Evolutionary conservation across 2,113 vertebrate species (phyloP), one percentile per base, ranked within the genome.

Genomic region (Apeltes quadracus): DNA sequence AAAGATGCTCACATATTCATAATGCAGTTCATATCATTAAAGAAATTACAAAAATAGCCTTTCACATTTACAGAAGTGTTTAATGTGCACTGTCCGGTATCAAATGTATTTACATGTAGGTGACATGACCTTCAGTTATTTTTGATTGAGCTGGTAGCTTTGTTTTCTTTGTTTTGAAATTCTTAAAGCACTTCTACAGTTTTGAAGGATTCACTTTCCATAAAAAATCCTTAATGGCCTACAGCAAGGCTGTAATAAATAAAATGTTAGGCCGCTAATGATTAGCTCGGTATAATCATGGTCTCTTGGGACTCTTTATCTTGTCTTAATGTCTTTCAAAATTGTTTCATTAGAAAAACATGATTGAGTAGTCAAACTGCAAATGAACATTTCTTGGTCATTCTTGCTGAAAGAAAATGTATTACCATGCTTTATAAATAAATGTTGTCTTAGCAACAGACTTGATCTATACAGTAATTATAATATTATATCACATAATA

Each of bases 191-290:
- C n/a, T 56, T 71, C 22, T 14, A 20, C 48, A 11, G 6, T 22
- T 78, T 61, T 63, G 38, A 71, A 48, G 53, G 32, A 20, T 25
- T 64, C 43, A 7, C 25, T 65, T 54, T 64, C 34, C 56, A 39
- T n/a, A 34, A 65, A 63, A 71, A 67, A 23, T 36, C 29, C 59
- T 61, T 55, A 53, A 78, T 81, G 76, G 65, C 22, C 34, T 16
- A 38, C 64, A 71, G 69, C 64, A 34, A 22, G 7, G 54, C 71
- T 51, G 78, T 79, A 69, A 64, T 55, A 76, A 54, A 53, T 64
- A 36, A 56, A 48, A 65, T 72, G 55, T 53, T 44, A 78, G 56
- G 36, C 7, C 9, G 22, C 51, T 75, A 72, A 79, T 77, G 61
- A 79, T 68, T 48, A 20, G 14, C 53, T 58, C 13, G 11, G 36